Conservation (phyloP, 2,113 vertebrate genomes). For the Ceyx cyanopectus region DNA sequence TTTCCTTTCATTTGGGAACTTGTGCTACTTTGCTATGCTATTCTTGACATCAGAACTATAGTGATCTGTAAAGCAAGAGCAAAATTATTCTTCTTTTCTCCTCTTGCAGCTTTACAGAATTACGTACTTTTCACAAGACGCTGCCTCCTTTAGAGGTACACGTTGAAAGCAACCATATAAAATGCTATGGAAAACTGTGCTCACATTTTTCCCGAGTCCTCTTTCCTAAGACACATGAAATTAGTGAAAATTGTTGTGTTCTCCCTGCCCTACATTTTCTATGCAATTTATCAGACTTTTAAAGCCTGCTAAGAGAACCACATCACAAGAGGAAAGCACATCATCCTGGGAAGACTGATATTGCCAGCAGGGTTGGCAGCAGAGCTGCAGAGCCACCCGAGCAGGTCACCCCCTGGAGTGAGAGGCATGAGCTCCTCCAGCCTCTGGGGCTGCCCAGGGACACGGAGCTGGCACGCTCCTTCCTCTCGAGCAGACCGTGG, state of each 20-base stretch:
- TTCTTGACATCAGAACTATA: not conserved
- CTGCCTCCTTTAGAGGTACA: constrained; percentile 28
- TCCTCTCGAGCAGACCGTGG: constrained; percentile 4
- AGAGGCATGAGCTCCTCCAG: constrained; percentile 35
- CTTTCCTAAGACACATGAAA: not conserved
- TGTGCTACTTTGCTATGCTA: not conserved
- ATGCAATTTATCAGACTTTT: not conserved
- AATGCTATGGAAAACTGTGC: not conserved
- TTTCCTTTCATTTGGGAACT: not conserved
- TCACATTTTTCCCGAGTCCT: not conserved
- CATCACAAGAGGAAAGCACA: not conserved
- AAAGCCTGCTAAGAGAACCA: not conserved
- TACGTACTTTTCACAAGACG: constrained; percentile 7
- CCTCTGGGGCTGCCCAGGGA: constrained; percentile 7
- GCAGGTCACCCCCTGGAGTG: constrained; percentile 4
- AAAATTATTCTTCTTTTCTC: constrained; percentile 15
- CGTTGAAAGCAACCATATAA: not conserved
- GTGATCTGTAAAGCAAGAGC: not conserved
- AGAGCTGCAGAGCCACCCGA: not conserved
- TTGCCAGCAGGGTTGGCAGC: constrained; percentile 33
- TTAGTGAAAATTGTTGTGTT: not conserved
- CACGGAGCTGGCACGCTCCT: not conserved
- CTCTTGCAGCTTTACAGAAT: constrained; percentile 7
- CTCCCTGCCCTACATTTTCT: constrained; percentile 15
- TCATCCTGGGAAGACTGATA: not conserved